phyloP scores from a whole-genome alignment of 2,888 invertebrate genomes.

The Lasioglossum villosulum region DNA sequence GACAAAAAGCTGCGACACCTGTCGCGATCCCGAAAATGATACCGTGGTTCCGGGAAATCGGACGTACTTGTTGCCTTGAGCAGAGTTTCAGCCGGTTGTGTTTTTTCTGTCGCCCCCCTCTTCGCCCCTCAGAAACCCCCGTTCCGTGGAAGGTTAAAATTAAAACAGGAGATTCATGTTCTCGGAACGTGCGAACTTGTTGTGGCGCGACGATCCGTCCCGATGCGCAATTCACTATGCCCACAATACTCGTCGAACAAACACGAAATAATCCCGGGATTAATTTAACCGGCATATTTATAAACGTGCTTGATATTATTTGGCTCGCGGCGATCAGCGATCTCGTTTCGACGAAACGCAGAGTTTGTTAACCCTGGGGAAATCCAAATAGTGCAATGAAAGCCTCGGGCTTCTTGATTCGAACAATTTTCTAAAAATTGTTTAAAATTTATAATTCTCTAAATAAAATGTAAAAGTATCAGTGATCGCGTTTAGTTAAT shows the following conservation, averaged over 20 bases:
- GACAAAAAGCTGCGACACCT: conserved; percentile 54
- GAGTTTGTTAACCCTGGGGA: not conserved
- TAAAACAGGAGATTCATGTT: conserved; percentile 34
- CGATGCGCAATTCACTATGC: conserved; percentile 10
- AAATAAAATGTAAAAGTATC: too few species aligned
- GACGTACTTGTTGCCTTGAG: conserved; percentile 45
- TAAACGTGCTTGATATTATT: not conserved
- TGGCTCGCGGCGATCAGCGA: not conserved
- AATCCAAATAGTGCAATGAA: not conserved
- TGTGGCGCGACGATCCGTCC: not conserved
- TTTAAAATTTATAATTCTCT: not conserved
- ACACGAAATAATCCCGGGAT: not conserved
- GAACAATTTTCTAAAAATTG: not conserved
- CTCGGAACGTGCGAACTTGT: conserved; percentile 6
- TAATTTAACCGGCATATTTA: not conserved
- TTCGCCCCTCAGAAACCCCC: not conserved
- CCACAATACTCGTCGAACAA: not conserved
- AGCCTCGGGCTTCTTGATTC: not conserved
- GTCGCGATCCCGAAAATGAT: conserved; percentile 55
- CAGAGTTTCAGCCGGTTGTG: conserved; percentile 9
- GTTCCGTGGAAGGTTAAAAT: conserved; percentile 45
- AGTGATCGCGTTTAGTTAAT: too few species aligned
- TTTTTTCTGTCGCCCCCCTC: not conserved
- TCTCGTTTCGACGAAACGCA: not conserved
- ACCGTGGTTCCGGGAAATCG: conserved; percentile 53